Percentiles rank a stretch among this genome's conserved stretches.
Evolutionary conservation across 2,797 vertebrate species (phyloP).

Genomic region (Takifugu rubripes): DNA sequence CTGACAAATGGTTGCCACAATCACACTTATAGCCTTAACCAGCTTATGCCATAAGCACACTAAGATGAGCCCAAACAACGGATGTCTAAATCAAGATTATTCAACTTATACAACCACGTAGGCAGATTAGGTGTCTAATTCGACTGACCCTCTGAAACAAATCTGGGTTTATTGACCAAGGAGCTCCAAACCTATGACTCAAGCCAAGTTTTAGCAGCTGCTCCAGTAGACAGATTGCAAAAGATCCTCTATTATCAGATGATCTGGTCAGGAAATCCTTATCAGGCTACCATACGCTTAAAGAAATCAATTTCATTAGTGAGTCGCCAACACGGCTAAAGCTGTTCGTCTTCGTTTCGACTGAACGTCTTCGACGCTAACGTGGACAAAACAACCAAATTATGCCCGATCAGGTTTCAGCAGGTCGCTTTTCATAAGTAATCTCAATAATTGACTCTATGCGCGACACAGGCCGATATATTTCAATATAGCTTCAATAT

Average conservation of each 20-base stretch:
- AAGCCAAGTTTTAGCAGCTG: conserved; percentile 86
- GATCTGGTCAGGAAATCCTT: conserved; percentile 55
- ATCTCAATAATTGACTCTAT: too few species aligned
- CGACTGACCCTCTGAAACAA: conserved; percentile 80
- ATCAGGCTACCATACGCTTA: conserved; percentile 45
- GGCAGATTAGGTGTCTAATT: conserved; percentile 89
- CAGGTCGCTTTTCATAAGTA: too few species aligned
- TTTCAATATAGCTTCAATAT: too few species aligned
- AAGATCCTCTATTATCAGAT: conserved; percentile 69
- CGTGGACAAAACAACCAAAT: too few species aligned
- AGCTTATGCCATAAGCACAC: conserved; percentile 66
- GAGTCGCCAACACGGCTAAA: conserved; percentile 10
- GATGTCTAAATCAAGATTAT: conserved; percentile 77
- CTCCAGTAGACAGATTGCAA: conserved; percentile 80
- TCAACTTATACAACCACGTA: conserved; percentile 81
- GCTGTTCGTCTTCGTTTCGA: background rate
- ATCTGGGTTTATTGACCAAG: conserved; percentile 82
- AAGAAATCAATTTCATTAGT: conserved; percentile 63
- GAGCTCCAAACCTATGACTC: conserved; percentile 77
- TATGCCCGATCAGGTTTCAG: too few species aligned
- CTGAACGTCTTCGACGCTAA: too few species aligned
- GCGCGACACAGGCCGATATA: too few species aligned
- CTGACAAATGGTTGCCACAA: conserved; percentile 61
- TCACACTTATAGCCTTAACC: conserved; percentile 69
- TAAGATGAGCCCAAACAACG: conserved; percentile 72